Base-by-base conservation (phyloP, 2,888 invertebrate genomes). In the Strigamia transsilvanica region DNA sequence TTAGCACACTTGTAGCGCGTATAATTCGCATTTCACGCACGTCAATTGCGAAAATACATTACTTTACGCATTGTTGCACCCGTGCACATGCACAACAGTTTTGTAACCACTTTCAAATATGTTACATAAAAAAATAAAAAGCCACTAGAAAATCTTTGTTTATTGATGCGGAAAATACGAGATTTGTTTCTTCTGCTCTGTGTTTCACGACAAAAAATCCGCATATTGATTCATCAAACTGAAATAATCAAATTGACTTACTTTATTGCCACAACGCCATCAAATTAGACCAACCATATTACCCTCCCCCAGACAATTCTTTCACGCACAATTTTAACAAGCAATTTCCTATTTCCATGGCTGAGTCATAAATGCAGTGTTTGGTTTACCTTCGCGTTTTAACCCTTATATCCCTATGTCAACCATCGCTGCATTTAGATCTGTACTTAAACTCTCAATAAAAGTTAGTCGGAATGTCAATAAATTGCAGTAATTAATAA, bases 341-440 rank as follows among this genome's bases (percentile, higher is more conserved):
- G 21, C 56, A 18, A 56, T 56, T 18, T 18, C n/a, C 21, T 56
- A 32, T 32, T 32, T 73, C 73, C 73, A 73, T 32, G 73, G 73
- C 73, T 73, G 73, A 27, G 73, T 32, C 32, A 73, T 73, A 73
- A 73, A 73, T 73, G 73, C 73, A 73, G 73, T 73, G 73, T 73
- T 73, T 27, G 73, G 73, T 32, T 32, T 73, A 32, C 32, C 23
- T 73, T 73, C 32, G 73, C 15, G 7, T 32, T 32, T 73, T 73
- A 73, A 27, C 15, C 73, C 13, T 73, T 73, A 18, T 18, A 18
- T n/a, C 56, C 18, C 73, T 73, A 32, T 73, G 73, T 73, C 73
- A 73, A 73, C 73, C 73, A 32, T 15, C 73, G 27, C 73, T 73
- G 27, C 73, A 73, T 32, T 2, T 73, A 73, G n/a, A 23, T 32